These are phyloP conservation scores for Clupea harengus DNA, from an alignment of 2,113 vertebrate genomes.

Conservation along the genomic window DNA sequence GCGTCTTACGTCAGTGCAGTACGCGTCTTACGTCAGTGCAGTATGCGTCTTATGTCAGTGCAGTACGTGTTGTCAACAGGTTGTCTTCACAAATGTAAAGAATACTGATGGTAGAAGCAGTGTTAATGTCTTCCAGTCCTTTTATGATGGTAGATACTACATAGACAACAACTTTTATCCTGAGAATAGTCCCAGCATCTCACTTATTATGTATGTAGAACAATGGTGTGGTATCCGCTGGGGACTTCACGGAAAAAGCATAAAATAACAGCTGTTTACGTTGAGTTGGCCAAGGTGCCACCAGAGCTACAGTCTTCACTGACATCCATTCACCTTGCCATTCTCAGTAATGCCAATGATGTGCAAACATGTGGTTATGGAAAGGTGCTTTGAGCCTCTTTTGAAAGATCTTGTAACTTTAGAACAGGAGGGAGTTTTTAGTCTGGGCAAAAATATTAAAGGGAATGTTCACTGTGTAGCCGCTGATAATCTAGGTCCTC, in stretches of 20 bases:
- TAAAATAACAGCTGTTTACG: slow-evolving; percentile 37
- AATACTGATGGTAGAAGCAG: too few species aligned
- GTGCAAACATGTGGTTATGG: too few species aligned
- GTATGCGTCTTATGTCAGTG: slow-evolving; percentile 21
- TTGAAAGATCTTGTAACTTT: too few species aligned
- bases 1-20: too few species aligned
- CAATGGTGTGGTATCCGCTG: slow-evolving; percentile 33
- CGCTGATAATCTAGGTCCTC: slow-evolving; percentile 21
- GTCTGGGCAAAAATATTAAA: neutral
- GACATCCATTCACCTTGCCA: slow-evolving; percentile 18
- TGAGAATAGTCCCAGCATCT: neutral
- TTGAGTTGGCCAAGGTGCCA: slow-evolving; percentile 28
- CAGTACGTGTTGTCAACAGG: neutral
- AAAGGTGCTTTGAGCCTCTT: too few species aligned
- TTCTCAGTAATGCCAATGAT: neutral
- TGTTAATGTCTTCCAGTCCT: too few species aligned
- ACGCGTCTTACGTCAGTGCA: too few species aligned
- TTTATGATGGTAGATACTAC: too few species aligned
- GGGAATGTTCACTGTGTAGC: slow-evolving; percentile 21
- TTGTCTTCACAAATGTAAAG: too few species aligned
- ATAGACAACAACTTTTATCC: too few species aligned
- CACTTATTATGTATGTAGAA: slow-evolving; percentile 30
- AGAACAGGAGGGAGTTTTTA: neutral
- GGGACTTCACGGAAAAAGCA: slow-evolving; percentile 34
- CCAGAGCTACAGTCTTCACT: slow-evolving; percentile 3